These are phyloP conservation scores for Phrixothrix hirtus DNA, from an alignment of 2,888 invertebrate species.

Conservation along the genomic window DNA sequence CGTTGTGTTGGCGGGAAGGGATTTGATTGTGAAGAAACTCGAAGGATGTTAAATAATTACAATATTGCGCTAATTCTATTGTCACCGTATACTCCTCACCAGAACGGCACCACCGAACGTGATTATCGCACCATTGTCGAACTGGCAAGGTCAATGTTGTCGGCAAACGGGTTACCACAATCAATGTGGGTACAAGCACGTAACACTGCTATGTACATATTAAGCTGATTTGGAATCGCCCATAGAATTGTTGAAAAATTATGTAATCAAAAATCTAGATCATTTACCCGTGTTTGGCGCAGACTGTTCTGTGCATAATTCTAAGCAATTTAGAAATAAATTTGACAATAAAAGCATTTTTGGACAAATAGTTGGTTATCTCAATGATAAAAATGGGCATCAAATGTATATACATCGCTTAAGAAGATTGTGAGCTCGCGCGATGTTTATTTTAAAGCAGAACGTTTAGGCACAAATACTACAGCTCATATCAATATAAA, in stretches of 20 bases:
- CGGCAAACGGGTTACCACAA: background rate
- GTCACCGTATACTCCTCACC: background rate
- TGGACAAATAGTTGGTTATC: constrained; percentile 7
- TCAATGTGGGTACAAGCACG: background rate
- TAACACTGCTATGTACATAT: background rate
- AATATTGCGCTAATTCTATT: background rate
- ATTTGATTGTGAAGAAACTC: background rate
- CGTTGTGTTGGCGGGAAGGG: background rate
- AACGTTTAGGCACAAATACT: no score
- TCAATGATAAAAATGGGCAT: constrained; percentile 14
- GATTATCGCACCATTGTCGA: background rate
- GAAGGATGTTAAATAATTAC: background rate
- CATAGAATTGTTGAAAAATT: no score
- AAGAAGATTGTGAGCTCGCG: no score
- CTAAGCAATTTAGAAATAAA: constrained; percentile 23
- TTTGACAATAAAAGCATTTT: constrained; percentile 11
- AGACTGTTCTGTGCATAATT: constrained; percentile 18
- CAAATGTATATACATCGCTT: constrained; percentile 5
- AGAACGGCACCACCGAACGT: background rate
- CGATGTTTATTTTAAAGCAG: no score
- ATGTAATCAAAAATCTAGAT: constrained; percentile 19
- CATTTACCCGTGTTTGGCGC: constrained; percentile 29
- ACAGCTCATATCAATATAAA: no score
- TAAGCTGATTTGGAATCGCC: no score
- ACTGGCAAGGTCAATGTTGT: background rate